Evolutionary conservation across 2,888 invertebrate species (phyloP).

Genomic region (Clanis bilineata): DNA sequence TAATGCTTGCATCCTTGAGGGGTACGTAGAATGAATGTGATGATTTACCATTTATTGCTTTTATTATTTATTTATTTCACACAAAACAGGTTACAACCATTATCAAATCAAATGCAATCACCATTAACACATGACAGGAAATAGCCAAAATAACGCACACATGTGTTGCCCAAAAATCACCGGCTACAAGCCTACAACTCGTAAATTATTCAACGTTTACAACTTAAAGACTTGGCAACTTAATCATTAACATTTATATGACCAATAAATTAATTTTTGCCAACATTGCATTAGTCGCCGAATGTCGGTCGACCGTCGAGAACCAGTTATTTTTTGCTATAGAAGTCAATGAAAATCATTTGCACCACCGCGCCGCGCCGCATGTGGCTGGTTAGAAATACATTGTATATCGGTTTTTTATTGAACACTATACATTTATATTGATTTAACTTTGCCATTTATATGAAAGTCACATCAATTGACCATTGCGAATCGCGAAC

Average conservation of each 20-base stretch:
- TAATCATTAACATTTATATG: not conserved
- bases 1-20: too few species aligned
- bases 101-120: not conserved
- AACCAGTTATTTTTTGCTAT: constrained; percentile 10
- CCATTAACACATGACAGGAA: not conserved
- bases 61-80: not conserved
- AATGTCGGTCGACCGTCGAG: constrained; percentile 16
- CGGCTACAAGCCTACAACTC: too few species aligned
- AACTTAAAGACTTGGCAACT: not conserved
- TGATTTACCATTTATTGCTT: not conserved
- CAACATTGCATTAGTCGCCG: not conserved
- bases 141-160: too few species aligned
- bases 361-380: not conserved
- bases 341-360: not conserved
- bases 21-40: too few species aligned
- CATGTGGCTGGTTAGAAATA: not conserved
- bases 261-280: not conserved
- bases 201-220: not conserved
- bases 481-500: constrained; percentile 6
- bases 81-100: not conserved
- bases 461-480: constrained; percentile 17
- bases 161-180: not conserved
- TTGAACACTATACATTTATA: constrained; percentile 11
- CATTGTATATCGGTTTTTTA: not conserved
- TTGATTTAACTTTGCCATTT: constrained; percentile 10